Conservation (phyloP, 2,797 vertebrate genomes). For the Myoxocephalus aenaeus region DNA sequence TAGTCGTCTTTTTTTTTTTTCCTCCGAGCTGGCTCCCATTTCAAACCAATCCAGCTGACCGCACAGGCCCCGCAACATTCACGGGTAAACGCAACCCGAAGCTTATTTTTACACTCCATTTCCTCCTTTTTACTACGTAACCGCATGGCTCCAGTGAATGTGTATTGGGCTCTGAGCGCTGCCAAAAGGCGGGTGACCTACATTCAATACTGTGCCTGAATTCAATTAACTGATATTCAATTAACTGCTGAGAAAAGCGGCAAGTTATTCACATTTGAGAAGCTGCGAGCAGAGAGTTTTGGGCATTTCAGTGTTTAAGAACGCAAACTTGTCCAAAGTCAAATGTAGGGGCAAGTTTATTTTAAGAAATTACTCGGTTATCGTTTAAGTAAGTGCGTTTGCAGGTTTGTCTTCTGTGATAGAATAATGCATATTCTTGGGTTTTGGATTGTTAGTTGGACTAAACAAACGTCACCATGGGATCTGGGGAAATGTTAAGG, state of each 20-base stretch:
- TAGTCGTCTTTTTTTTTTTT: not conserved
- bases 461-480: not conserved
- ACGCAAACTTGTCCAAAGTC: not conserved
- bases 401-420: not conserved
- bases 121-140: not conserved
- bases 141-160: not conserved
- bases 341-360: not conserved
- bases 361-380: not conserved
- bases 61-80: not conserved
- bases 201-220: conserved; percentile 41
- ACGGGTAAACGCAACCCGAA: not conserved
- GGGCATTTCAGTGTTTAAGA: not conserved
- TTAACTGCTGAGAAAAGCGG: conserved; percentile 16
- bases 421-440: not conserved
- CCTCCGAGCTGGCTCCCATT: not conserved
- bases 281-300: not conserved
- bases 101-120: conserved; percentile 2
- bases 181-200: conserved; percentile 46
- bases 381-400: not conserved
- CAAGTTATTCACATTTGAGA: conserved; percentile 1
- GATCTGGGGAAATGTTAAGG: not conserved
- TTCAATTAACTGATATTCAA: conserved; percentile 28
- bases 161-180: conserved; percentile 7
- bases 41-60: not conserved
- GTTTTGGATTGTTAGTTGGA: not conserved